phyloP scores from a whole-genome alignment of 2,113 vertebrate species.

The Solenodon paradoxus region DNA sequence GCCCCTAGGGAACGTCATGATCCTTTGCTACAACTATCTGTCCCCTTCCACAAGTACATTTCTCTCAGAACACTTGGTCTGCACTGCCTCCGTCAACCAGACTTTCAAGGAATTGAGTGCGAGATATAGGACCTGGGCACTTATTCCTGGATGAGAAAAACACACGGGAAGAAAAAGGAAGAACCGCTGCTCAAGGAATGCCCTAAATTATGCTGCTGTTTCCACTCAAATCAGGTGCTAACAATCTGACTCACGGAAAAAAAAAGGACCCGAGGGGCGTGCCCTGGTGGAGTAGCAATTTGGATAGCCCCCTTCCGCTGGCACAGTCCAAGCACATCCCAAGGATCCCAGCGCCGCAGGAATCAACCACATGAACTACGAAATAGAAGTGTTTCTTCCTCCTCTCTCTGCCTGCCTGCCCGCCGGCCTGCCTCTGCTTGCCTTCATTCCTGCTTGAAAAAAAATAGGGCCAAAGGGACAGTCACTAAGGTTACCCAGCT shows the following conservation, averaged over 20 bases:
- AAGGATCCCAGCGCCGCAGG: no score
- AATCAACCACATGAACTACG: no score
- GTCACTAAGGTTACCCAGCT: not conserved
- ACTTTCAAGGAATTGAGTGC: not conserved
- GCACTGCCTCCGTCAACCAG: not conserved
- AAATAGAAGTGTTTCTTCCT: no score
- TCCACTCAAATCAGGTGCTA: constrained; percentile 36
- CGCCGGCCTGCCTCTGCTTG: no score
- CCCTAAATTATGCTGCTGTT: not conserved
- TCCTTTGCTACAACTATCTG: not conserved
- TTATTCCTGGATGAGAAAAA: constrained; percentile 19
- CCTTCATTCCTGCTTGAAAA: no score
- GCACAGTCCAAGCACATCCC: no score
- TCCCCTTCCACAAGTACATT: not conserved
- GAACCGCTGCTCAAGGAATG: not conserved
- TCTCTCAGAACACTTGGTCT: not conserved
- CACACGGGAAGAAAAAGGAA: constrained; percentile 7
- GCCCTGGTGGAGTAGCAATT: no score
- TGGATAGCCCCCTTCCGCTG: no score
- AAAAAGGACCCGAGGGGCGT: no score
- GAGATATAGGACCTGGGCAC: not conserved
- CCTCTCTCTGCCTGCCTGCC: no score
- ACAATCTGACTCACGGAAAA: not conserved
- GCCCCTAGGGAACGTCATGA: not conserved
- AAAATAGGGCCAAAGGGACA: not conserved